These are phyloP conservation scores for Pedionomus torquatus DNA, from an alignment of 2,113 vertebrate species.

Conservation along the genomic window DNA sequence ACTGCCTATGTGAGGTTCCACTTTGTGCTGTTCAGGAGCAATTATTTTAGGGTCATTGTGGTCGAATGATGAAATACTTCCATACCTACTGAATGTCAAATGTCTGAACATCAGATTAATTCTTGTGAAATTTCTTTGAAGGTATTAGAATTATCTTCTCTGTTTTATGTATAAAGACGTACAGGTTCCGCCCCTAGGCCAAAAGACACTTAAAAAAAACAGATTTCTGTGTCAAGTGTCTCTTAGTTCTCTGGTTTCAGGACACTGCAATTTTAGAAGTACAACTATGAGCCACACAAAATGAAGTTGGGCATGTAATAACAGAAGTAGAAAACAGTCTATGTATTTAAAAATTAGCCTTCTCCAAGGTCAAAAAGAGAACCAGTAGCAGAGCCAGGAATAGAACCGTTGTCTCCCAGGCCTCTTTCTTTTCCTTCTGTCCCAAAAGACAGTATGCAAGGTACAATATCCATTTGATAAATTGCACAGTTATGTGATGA, in stretches of 20 bases:
- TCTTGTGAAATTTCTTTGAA: neutral
- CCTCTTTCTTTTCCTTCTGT: conserved; percentile 55
- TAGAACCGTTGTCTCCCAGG: conserved; percentile 48
- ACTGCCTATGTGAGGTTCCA: neutral
- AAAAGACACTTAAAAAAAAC: neutral
- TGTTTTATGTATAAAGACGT: neutral
- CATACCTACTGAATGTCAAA: neutral
- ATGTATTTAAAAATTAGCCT: neutral
- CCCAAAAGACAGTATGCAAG: conserved; percentile 54
- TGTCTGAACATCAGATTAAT: neutral
- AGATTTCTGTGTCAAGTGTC: neutral
- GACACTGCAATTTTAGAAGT: neutral
- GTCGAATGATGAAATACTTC: neutral
- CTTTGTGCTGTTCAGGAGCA: neutral
- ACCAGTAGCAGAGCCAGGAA: conserved; percentile 55
- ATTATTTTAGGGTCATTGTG: neutral
- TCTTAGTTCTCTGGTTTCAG: neutral
- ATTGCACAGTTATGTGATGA: conserved; percentile 64
- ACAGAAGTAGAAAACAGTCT: neutral
- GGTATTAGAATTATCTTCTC: neutral
- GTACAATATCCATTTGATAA: conserved; percentile 67
- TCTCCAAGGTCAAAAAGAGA: conserved; percentile 56
- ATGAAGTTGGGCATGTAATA: neutral
- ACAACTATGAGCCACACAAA: neutral
- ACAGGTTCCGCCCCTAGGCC: neutral